Percentiles rank a stretch among this genome's conserved stretches.
Evolutionary conservation across 2,797 vertebrate species (phyloP).

Genomic region (Psittacula echo): DNA sequence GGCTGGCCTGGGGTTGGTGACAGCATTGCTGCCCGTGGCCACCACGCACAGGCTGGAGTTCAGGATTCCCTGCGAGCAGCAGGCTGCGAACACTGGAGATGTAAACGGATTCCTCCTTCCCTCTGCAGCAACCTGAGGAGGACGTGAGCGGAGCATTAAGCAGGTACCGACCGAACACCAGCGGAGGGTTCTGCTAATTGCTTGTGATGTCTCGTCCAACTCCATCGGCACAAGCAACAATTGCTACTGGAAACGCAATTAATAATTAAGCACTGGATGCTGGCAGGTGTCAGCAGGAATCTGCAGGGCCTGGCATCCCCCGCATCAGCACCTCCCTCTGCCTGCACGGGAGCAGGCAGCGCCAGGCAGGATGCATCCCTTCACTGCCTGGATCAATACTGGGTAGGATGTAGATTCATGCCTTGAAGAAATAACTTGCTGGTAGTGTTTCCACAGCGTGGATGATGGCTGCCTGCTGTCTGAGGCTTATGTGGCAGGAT

Average conservation of each 20-base stretch:
- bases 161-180: not conserved
- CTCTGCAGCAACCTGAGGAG: not conserved
- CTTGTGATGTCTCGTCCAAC: conserved; percentile 29
- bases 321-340: fast-evolving
- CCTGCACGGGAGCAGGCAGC: not conserved
- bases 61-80: fast-evolving
- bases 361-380: not conserved
- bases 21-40: fast-evolving
- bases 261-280: conserved; percentile 27
- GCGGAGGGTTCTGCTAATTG: conserved; percentile 6
- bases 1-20: too few relatives aligned
- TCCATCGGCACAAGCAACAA: conserved; percentile 26
- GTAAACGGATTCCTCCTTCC: not conserved
- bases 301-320: not conserved
- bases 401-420: not conserved
- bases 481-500: fast-evolving
- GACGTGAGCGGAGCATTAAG: not conserved
- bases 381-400: fast-evolving
- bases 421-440: not conserved
- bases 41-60: fast-evolving
- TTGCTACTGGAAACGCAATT: conserved; percentile 44
- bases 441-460: not conserved
- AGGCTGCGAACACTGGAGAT: fast-evolving
- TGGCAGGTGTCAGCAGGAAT: conserved; percentile 52
- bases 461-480: fast-evolving